These are phyloP conservation scores for Xanthorhoe spadicearia DNA, from an alignment of 2,888 invertebrate species.

Conservation along the genomic window DNA sequence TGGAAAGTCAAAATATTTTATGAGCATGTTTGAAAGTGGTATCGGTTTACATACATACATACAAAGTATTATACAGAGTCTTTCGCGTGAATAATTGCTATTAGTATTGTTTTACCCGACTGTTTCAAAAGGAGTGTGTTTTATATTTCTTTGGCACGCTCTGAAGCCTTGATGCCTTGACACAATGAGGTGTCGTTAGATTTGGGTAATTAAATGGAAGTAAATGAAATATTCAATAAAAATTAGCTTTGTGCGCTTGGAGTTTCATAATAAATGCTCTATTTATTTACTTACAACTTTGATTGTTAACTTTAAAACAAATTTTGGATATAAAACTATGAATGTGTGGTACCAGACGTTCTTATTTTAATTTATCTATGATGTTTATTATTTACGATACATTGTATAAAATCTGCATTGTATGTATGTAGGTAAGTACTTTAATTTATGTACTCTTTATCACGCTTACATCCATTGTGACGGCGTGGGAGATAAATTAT, in stretches of 20 bases:
- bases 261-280: too few species aligned
- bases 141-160: too few species aligned
- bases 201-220: too few species aligned
- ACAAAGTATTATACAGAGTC: background rate
- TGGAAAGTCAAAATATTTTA: constrained; percentile 26
- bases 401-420: too few species aligned
- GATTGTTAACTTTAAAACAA: too few species aligned
- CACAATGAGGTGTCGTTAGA: too few species aligned
- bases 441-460: background rate
- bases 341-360: background rate
- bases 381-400: constrained; percentile 2
- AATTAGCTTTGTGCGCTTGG: too few species aligned
- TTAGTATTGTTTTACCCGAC: background rate
- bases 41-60: background rate
- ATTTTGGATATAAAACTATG: too few species aligned
- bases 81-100: background rate
- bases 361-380: background rate
- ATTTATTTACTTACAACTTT: too few species aligned
- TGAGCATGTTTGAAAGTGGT: constrained; percentile 27
- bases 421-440: background rate
- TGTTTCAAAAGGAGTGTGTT: too few species aligned
- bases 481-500: constrained; percentile 7
- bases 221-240: too few species aligned
- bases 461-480: constrained; percentile 12
- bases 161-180: too few species aligned